A percentile compares a stretch with the other conserved stretches of the same genome.
These are phyloP conservation scores for Palythoa grandiflora DNA, from an alignment of 92 coral and sea anemone genomes.

Conservation along the genomic window DNA sequence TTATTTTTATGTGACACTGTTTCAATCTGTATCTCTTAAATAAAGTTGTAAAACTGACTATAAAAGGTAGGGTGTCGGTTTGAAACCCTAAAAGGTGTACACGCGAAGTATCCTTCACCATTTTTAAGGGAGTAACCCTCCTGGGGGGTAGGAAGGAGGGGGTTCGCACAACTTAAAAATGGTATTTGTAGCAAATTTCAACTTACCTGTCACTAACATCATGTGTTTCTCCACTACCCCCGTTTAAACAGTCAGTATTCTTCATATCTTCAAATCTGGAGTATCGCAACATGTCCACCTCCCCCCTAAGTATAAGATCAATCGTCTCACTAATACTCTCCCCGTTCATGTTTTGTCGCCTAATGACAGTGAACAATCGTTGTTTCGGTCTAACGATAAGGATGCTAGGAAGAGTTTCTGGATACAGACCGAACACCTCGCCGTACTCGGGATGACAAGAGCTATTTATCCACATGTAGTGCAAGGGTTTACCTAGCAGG, in stretches of 20 bases:
- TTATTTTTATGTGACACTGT: too few relatives aligned
- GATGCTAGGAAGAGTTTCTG: constrained; percentile 79
- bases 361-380: constrained; percentile 72
- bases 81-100: too few relatives aligned
- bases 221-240: not conserved
- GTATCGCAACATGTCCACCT: constrained; percentile 66
- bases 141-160: too few relatives aligned
- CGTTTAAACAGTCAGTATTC: constrained; percentile 48
- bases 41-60: too few relatives aligned
- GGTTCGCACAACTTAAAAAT: too few relatives aligned
- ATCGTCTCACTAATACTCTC: constrained; percentile 71
- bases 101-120: too few relatives aligned
- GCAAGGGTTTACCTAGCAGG: constrained; percentile 66
- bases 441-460: constrained; percentile 95
- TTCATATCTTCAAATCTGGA: constrained; percentile 89
- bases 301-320: constrained; percentile 66
- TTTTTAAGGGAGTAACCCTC: too few relatives aligned
- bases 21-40: too few relatives aligned
- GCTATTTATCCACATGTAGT: constrained; percentile 89
- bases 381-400: constrained; percentile 85
- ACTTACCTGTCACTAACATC: constrained; percentile 14
- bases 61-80: too few relatives aligned
- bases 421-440: constrained; percentile 80
- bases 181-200: not conserved
- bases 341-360: constrained; percentile 53